Percentiles rank a stretch among this genome's conserved stretches.
phyloP scores from a whole-genome alignment of 2,888 invertebrate species.

The Lingula anatina region DNA sequence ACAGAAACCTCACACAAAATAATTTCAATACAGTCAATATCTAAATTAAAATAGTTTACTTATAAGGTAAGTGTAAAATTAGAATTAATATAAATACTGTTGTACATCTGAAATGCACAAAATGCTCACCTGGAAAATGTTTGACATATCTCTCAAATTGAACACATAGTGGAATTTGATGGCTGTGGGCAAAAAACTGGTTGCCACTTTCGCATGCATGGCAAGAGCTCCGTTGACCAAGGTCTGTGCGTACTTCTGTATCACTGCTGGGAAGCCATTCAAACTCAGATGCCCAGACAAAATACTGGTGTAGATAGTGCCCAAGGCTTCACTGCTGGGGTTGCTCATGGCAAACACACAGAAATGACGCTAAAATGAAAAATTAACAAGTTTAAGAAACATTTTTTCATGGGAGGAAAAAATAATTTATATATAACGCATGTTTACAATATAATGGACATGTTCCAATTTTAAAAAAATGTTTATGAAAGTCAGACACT shows the following conservation, averaged over 20 bases:
- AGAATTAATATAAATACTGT: slow-evolving; percentile 41
- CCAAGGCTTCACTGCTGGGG: slow-evolving; percentile 76
- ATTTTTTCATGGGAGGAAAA: too few species aligned
- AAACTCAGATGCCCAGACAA: slow-evolving; percentile 62
- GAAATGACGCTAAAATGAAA: slow-evolving; percentile 51
- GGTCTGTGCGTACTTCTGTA: slow-evolving; percentile 67
- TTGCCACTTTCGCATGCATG: slow-evolving; percentile 78
- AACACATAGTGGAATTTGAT: slow-evolving; percentile 96
- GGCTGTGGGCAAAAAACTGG: slow-evolving; percentile 89
- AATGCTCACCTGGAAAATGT: slow-evolving; percentile 77
- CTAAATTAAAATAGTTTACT: too few species aligned
- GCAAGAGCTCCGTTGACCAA: slow-evolving; percentile 78
- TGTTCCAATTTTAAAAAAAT: too few species aligned
- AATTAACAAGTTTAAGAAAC: too few species aligned
- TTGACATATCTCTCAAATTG: slow-evolving; percentile 89
- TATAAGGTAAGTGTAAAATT: slow-evolving; percentile 13
- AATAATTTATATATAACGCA: too few species aligned
- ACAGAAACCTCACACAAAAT: too few species aligned
- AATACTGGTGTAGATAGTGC: slow-evolving; percentile 83
- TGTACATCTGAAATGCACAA: neutral
- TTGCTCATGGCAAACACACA: slow-evolving; percentile 63
- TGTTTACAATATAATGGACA: too few species aligned
- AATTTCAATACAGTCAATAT: too few species aligned
- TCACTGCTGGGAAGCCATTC: slow-evolving; percentile 68
- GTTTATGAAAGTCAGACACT: too few species aligned